Conservation (phyloP, 2,113 vertebrate genomes). For the Poicephalus meyeri region DNA sequence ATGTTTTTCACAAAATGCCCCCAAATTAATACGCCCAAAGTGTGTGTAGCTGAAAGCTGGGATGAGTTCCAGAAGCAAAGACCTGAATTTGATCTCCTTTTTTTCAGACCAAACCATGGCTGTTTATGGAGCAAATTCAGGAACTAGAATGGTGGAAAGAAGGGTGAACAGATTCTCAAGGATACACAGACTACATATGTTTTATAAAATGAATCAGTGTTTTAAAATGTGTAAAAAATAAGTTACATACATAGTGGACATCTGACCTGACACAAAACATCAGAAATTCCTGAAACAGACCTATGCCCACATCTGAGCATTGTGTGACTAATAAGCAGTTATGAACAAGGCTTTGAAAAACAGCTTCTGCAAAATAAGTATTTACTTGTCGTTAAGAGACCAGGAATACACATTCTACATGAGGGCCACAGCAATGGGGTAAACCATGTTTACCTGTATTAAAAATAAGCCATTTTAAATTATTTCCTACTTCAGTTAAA, state of each 20-base stretch:
- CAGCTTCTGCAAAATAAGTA: neutral
- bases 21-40: neutral
- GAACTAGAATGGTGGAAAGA: neutral
- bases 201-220: neutral
- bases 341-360: neutral
- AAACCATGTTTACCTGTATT: neutral
- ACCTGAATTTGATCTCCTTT: neutral
- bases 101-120: neutral
- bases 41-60: neutral
- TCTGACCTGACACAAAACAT: neutral
- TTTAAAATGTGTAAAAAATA: neutral
- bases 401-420: neutral
- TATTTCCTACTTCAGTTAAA: neutral
- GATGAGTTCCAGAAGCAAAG: conserved; percentile 22
- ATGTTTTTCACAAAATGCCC: neutral
- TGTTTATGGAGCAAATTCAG: neutral
- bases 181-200: neutral
- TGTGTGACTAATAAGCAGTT: neutral
- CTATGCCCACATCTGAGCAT: neutral
- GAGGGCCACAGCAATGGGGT: neutral
- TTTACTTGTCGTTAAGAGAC: neutral
- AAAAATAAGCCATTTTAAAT: neutral
- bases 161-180: neutral
- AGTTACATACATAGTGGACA: neutral
- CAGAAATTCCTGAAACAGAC: neutral